Percentiles rank a stretch among this genome's conserved stretches.
Conservation (phyloP, 1,140 invertebrate species). For the Pogonus chalceus region DNA sequence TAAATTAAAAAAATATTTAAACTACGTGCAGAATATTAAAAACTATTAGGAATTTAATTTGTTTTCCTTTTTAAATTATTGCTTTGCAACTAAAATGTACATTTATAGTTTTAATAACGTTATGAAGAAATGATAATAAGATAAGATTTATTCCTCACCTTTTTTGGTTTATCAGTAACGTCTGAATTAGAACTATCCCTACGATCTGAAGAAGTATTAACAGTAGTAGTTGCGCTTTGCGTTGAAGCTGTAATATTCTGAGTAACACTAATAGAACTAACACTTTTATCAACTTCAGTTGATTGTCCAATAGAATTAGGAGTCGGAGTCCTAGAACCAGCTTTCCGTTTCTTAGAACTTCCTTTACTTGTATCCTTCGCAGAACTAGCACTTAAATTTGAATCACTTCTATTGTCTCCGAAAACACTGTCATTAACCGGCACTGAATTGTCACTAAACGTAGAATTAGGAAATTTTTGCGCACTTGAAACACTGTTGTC, state of each 20-base stretch:
- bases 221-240: conserved; percentile 10
- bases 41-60: no score
- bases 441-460: not conserved
- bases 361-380: conserved; percentile 14
- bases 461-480: not conserved
- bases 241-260: conserved; percentile 19
- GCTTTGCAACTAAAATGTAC: no score
- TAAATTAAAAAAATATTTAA: conserved; percentile 7
- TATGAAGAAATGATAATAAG: no score
- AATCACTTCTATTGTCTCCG: not conserved
- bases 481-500: no score
- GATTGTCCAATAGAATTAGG: conserved; percentile 21
- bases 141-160: no score
- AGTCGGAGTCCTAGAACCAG: conserved; percentile 31
- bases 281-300: not conserved
- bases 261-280: conserved; percentile 19
- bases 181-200: conserved; percentile 2
- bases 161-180: conserved; percentile 26
- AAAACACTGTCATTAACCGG: not conserved
- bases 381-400: not conserved
- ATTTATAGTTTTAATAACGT: no score
- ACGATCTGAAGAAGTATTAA: conserved; percentile 11
- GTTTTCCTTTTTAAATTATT: no score
- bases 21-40: not conserved
- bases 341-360: conserved; percentile 19